Evolutionary conservation across 2,113 vertebrate species (phyloP).

Genomic region (Boulengerochromis microlepis): DNA sequence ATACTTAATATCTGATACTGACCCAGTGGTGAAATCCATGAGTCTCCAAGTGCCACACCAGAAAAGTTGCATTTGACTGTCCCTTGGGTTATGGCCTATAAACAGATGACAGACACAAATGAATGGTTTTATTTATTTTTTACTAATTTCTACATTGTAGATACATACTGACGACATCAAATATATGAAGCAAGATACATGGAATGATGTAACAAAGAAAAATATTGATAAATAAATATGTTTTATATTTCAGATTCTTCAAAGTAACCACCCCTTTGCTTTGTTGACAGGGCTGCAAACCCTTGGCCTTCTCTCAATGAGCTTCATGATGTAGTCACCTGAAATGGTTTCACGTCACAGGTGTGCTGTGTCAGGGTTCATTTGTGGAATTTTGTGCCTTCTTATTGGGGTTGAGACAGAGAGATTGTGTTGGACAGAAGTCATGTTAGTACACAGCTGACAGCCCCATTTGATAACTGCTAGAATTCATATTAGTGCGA

Average conservation of each 20-base stretch:
- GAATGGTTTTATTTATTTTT: background rate
- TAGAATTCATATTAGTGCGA: background rate
- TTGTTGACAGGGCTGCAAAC: background rate
- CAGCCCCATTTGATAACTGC: background rate
- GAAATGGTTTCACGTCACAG: background rate
- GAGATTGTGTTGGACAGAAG: background rate
- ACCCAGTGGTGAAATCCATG: constrained; percentile 97
- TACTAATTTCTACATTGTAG: background rate
- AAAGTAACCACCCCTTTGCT: background rate
- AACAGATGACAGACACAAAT: background rate
- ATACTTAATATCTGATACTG: constrained; percentile 16
- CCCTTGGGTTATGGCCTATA: constrained; percentile 76
- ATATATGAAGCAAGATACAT: background rate
- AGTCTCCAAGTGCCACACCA: constrained; percentile 91
- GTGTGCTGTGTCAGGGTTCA: background rate
- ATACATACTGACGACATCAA: background rate
- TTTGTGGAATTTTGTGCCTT: background rate
- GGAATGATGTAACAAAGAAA: background rate
- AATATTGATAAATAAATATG: background rate
- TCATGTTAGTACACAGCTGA: background rate
- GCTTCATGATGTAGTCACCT: background rate
- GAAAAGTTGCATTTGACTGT: constrained; percentile 83
- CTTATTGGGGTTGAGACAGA: background rate
- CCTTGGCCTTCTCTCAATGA: background rate
- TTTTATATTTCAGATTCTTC: background rate